Conservation (phyloP, 1,140 invertebrate species). For the Camponotus vicinus region DNA sequence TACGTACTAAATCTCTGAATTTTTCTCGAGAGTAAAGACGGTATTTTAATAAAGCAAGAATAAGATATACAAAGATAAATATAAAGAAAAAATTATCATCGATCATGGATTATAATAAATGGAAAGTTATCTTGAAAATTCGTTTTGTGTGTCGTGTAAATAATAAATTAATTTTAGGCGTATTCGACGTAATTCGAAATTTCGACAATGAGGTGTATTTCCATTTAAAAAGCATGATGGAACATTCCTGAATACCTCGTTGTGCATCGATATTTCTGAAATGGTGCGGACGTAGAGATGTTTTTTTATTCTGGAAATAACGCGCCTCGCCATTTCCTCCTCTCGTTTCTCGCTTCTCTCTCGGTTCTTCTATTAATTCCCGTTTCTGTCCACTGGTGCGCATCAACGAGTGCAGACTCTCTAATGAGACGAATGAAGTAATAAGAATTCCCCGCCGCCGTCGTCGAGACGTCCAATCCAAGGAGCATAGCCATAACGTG, state of each 20-base stretch:
- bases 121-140: background rate
- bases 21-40: background rate
- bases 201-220: background rate
- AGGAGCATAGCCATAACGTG: slow-evolving; percentile 8
- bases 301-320: slow-evolving; percentile 35
- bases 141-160: background rate
- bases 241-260: slow-evolving; percentile 4
- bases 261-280: slow-evolving; percentile 36
- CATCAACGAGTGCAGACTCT: slow-evolving; percentile 65
- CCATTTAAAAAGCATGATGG: background rate
- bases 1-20: background rate
- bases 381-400: slow-evolving; percentile 37
- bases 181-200: background rate
- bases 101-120: background rate
- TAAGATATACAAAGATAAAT: background rate
- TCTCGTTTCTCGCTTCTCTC: slow-evolving; percentile 30
- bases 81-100: slow-evolving; percentile 4
- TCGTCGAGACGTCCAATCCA: slow-evolving; percentile 28
- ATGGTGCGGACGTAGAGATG: background rate
- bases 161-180: slow-evolving; percentile 12
- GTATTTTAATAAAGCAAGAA: background rate
- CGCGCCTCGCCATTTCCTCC: too few relatives aligned
- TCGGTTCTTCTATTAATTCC: slow-evolving; percentile 62
- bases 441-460: slow-evolving; percentile 56
- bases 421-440: slow-evolving; percentile 66